Conservation (phyloP, 2,113 vertebrate genomes). For the Perca flavescens region DNA sequence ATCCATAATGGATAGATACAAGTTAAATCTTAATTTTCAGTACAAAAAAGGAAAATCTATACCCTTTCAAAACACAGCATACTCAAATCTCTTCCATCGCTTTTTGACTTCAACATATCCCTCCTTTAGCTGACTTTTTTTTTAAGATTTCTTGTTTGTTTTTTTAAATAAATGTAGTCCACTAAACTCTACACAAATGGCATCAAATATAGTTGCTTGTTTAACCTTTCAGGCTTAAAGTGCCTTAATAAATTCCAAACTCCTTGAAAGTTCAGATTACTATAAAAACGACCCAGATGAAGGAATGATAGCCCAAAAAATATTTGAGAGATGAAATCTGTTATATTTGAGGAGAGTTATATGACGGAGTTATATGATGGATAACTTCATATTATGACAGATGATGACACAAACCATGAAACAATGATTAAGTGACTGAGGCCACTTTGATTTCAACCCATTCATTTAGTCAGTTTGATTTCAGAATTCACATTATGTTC, state of each 20-base stretch:
- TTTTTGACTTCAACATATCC: not conserved
- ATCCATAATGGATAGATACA: not conserved
- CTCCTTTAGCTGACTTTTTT: too few species aligned
- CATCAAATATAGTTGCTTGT: not conserved
- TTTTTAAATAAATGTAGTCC: too few species aligned
- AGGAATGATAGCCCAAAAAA: not conserved
- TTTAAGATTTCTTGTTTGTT: too few species aligned
- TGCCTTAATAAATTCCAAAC: not conserved
- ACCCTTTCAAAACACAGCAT: not conserved
- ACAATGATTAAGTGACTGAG: not conserved
- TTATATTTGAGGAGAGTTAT: not conserved
- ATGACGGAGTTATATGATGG: not conserved
- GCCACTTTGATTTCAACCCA: not conserved
- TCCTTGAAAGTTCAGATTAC: not conserved
- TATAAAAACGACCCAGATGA: not conserved
- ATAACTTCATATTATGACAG: not conserved
- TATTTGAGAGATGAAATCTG: not conserved
- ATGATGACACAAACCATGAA: not conserved
- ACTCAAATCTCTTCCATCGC: not conserved
- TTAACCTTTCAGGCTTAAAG: not conserved
- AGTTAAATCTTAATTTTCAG: not conserved
- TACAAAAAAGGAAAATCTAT: not conserved
- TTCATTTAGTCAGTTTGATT: not conserved
- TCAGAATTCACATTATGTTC: not conserved
- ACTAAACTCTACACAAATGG: not conserved